Percentiles rank a stretch among this genome's conserved stretches.
These are phyloP conservation scores for Ornithorhynchus anatinus DNA, from an alignment of 2,113 vertebrate genomes.

Conservation along the genomic window DNA sequence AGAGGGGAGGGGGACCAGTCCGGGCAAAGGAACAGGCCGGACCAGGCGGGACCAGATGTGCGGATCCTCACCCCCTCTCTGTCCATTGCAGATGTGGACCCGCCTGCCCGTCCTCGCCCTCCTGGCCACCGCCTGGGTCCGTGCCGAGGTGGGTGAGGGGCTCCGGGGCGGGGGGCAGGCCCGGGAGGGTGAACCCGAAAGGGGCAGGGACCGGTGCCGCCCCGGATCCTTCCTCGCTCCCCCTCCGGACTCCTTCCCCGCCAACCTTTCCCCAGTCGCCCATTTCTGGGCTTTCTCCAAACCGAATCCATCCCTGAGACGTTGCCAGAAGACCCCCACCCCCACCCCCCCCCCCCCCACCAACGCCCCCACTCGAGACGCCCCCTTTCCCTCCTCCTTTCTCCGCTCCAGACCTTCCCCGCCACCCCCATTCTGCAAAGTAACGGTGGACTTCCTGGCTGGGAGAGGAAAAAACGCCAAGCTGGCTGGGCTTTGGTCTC, in stretches of 20 bases:
- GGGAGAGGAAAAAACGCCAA: constrained; percentile 61
- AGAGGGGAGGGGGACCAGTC: background rate
- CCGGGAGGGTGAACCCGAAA: background rate
- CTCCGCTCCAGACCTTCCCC: too few species aligned
- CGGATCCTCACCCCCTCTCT: background rate
- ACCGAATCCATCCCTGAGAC: background rate
- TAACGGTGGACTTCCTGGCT: too few species aligned
- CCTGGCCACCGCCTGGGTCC: constrained; percentile 61
- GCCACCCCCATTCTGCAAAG: too few species aligned
- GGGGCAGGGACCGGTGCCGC: background rate
- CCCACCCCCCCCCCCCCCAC: too few species aligned
- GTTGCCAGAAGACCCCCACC: background rate
- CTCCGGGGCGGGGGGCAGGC: background rate
- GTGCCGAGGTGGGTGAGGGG: constrained; percentile 62
- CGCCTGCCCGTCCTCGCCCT: constrained; percentile 62
- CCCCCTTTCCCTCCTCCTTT: too few species aligned
- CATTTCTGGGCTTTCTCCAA: too few species aligned
- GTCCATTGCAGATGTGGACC: constrained; percentile 63
- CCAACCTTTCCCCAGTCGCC: too few species aligned
- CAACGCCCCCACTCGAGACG: too few species aligned
- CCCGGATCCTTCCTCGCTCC: too few species aligned
- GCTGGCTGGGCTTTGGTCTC: constrained; percentile 53
- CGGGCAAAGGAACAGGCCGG: background rate
- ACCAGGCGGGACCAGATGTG: constrained; percentile 4
- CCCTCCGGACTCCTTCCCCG: too few species aligned